A percentile compares a stretch with the other conserved stretches of the same genome.
Evolutionary conservation across 2,888 invertebrate genomes (phyloP).

Genomic region (Lasioglossum villosulum): DNA sequence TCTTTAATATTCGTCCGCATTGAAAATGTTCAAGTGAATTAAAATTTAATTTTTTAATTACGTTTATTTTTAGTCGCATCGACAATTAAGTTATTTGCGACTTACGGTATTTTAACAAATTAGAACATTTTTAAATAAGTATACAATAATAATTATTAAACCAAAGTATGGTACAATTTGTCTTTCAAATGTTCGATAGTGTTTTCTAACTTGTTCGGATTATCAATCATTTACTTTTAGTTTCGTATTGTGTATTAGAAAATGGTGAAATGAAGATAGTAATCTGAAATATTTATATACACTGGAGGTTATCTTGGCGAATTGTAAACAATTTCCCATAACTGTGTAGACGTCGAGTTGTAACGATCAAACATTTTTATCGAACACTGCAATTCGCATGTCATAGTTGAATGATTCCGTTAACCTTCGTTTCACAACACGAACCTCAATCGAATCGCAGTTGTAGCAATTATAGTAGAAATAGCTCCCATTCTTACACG

Average conservation of each 20-base stretch:
- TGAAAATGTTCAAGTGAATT: not conserved
- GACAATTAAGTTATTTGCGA: not conserved
- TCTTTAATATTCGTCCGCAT: not conserved
- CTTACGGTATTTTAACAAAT: not conserved
- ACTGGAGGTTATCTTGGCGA: not conserved
- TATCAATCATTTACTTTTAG: not conserved
- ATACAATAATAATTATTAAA: not conserved
- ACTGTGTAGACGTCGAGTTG: not conserved
- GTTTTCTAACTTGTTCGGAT: not conserved
- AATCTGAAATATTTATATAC: not conserved
- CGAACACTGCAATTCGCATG: not conserved
- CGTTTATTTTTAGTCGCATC: not conserved
- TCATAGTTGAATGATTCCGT: not conserved
- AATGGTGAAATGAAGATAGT: not conserved
- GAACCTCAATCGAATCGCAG: conserved; percentile 8
- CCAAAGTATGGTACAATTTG: not conserved
- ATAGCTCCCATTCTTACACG: conserved; percentile 8
- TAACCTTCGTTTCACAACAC: not conserved
- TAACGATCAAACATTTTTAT: not conserved
- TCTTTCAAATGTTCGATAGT: not conserved
- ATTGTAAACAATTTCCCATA: not conserved
- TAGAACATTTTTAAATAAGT: not conserved
- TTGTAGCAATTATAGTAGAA: not conserved
- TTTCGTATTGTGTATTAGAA: not conserved
- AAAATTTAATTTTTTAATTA: not conserved